Conservation (phyloP, 2,888 invertebrate genomes). For the Leptothorax acervorum region DNA sequence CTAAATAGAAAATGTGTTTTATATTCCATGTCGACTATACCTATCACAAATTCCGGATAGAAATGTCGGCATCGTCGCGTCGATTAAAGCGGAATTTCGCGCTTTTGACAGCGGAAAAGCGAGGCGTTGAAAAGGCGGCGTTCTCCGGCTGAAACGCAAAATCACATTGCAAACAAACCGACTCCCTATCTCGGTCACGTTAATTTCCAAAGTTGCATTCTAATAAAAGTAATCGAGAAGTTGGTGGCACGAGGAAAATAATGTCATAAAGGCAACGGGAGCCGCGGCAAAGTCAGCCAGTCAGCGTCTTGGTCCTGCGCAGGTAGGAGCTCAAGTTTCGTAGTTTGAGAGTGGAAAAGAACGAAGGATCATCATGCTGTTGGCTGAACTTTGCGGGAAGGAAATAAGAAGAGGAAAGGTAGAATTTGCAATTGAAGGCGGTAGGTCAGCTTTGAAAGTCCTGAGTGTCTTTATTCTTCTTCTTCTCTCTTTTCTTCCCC, state of each 20-base stretch:
- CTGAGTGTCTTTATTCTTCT: slow-evolving; percentile 32
- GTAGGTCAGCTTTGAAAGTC: slow-evolving; percentile 53
- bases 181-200: slow-evolving; percentile 68
- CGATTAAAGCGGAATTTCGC: neutral
- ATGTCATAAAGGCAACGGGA: slow-evolving; percentile 74
- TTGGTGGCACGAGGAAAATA: slow-evolving; percentile 79
- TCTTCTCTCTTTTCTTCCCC: neutral
- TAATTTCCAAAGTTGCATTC: slow-evolving; percentile 79
- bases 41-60: neutral
- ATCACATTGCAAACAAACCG: slow-evolving; percentile 61
- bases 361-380: slow-evolving; percentile 40
- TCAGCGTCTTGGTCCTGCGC: slow-evolving; percentile 60
- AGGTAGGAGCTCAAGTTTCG: slow-evolving; percentile 65
- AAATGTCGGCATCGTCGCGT: neutral
- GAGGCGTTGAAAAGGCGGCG: neutral
- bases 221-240: slow-evolving; percentile 82
- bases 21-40: neutral
- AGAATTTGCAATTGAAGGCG: slow-evolving; percentile 54
- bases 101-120: neutral
- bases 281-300: slow-evolving; percentile 64
- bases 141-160: slow-evolving; percentile 16
- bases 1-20: neutral
- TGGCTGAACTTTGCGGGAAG: slow-evolving; percentile 61
- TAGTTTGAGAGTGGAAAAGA: slow-evolving; percentile 61
- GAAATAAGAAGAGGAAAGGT: slow-evolving; percentile 54